A percentile compares a stretch with the other conserved stretches of the same genome.
These are phyloP conservation scores for Rhamphomyia laevipes DNA, from an alignment of 2,888 invertebrate genomes.

Conservation along the genomic window DNA sequence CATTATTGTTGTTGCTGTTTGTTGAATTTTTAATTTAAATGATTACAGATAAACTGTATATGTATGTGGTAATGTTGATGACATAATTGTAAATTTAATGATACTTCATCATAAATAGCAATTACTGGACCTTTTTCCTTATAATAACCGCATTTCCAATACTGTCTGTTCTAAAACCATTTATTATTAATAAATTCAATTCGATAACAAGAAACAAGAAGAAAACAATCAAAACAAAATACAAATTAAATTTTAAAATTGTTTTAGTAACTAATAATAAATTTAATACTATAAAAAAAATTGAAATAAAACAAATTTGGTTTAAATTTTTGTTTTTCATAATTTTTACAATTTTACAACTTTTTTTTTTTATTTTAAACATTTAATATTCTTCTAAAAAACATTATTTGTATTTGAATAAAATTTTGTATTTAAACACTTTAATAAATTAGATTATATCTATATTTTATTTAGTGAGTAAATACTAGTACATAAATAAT, in stretches of 20 bases:
- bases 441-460: too few relatives aligned
- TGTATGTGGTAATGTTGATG: conserved; percentile 33
- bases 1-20: too few relatives aligned
- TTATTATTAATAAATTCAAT: conserved; percentile 37
- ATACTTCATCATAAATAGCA: conserved; percentile 35
- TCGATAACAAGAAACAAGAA: conserved; percentile 20
- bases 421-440: too few relatives aligned
- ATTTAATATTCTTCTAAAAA: too few relatives aligned
- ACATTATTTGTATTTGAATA: too few relatives aligned
- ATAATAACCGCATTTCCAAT: conserved; percentile 39
- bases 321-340: too few relatives aligned
- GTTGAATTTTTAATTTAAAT: too few relatives aligned
- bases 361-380: too few relatives aligned
- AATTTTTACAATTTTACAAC: too few relatives aligned
- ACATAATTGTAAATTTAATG: conserved; percentile 30
- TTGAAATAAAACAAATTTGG: too few relatives aligned
- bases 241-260: conserved; percentile 7
- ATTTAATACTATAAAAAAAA: not conserved
- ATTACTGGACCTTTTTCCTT: conserved; percentile 38
- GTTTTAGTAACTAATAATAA: conserved; percentile 4
- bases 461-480: too few relatives aligned
- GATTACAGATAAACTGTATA: not conserved
- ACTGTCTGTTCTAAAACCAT: conserved; percentile 37
- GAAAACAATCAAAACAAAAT: conserved; percentile 1
- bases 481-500: too few relatives aligned